Evolutionary conservation across 2,797 vertebrate genomes (phyloP), one percentile per base, ranked within the genome.

Genomic region (Brachyalestes nurse): DNA sequence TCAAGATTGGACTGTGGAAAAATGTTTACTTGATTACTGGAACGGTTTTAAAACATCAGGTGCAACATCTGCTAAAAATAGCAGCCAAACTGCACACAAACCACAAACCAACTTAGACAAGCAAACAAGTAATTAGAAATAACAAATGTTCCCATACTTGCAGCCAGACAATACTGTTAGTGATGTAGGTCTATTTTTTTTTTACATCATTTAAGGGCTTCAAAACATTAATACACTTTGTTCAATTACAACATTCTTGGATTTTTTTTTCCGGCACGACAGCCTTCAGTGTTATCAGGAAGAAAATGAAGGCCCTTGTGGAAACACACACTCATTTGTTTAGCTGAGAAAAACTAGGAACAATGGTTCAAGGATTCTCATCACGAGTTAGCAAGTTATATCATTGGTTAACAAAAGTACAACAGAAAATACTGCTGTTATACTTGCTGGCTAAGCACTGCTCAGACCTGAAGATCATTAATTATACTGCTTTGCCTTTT

Each of bases 391-490:
- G 70, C 28, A 55, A 57, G 53, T 6, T 21, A 21, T 8, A 42
- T 40, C 71, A 73, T 4, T 42, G 49, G 28, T 55, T 73, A 73
- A 58, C 19, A 73, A 58, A 7, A 73, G 3, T 28, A 72, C 49
- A 17, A n/a, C 12, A 72, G 0, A 55, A 72, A 72, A 72, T 10
- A 55, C 3, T n/a, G 28, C 28, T n/a, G 57, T 38, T 57, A 57
- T 6, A 19, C 23, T 10, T 40, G 0, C 25, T 40, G n/a, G 4
- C 10, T n/a, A 21, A 10, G 7, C 16, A 72, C 5, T n/a, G 16
- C 51, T 38, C 14, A 34, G 25, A 72, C 38, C 69, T 72, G 25
- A 72, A 34, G 45, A 72, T 38, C 5, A 12, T 17, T 70, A 3
- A 34, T 34, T 25, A 62, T 58, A 21, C 6, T 5, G n/a, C 65